Conservation (phyloP, 1,140 invertebrate genomes). For the Oryctes rhinoceros region DNA sequence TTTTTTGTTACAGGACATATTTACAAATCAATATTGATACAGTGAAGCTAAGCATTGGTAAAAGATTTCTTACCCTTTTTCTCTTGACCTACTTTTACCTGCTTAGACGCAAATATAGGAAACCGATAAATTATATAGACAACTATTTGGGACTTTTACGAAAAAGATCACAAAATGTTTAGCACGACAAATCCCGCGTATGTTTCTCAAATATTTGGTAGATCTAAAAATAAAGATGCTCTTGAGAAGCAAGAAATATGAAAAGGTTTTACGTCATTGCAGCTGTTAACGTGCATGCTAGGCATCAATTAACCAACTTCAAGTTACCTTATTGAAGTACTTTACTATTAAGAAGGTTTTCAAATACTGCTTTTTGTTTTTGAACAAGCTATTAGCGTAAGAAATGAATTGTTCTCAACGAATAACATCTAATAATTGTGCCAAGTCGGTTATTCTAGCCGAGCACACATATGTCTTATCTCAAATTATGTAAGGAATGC, state of each 20-base stretch:
- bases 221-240: neutral
- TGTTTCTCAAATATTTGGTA: neutral
- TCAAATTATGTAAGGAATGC: slow-evolving; percentile 17
- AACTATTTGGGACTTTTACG: neutral
- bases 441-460: slow-evolving; percentile 19
- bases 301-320: no score
- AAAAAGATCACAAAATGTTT: neutral
- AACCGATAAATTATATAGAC: slow-evolving; percentile 15
- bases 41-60: neutral
- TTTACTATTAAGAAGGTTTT: no score
- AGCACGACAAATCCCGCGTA: neutral
- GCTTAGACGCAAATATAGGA: neutral
- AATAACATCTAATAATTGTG: slow-evolving; percentile 6
- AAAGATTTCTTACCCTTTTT: neutral
- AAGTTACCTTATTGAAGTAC: no score
- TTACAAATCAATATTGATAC: neutral
- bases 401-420: neutral
- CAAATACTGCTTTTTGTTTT: no score
- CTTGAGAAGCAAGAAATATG: neutral
- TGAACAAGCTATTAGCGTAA: neutral
- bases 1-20: neutral
- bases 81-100: slow-evolving; percentile 1
- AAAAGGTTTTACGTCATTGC: neutral
- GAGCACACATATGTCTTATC: neutral
- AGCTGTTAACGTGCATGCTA: no score